These are phyloP conservation scores for Pteronura brasiliensis DNA, from an alignment of 2,113 vertebrate species.

Conservation along the genomic window DNA sequence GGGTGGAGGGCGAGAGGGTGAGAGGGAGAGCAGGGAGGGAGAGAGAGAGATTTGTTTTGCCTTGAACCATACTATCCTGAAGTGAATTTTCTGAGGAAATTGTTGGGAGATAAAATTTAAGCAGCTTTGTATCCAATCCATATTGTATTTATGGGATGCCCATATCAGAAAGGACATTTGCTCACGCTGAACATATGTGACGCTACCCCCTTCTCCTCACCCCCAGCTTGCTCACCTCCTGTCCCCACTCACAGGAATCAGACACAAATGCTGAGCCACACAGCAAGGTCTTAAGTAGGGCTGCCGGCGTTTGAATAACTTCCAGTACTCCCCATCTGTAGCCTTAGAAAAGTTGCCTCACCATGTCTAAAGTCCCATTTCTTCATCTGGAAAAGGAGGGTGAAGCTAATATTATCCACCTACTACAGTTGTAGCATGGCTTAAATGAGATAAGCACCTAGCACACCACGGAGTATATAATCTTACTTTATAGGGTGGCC, in stretches of 20 bases:
- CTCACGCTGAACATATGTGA: accelerated
- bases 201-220: neutral
- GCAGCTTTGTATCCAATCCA: neutral
- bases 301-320: neutral
- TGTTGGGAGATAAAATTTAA: neutral
- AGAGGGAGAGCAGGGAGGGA: neutral
- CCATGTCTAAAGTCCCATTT: neutral
- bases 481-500: neutral
- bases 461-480: neutral
- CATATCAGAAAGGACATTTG: neutral
- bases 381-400: neutral
- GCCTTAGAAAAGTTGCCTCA: neutral
- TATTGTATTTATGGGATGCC: neutral
- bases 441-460: neutral
- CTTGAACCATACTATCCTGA: neutral
- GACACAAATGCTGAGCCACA: neutral
- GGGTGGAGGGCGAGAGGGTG: accelerated
- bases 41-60: neutral
- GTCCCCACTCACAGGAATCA: neutral
- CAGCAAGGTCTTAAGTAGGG: neutral
- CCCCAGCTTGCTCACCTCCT: neutral
- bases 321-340: neutral
- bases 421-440: accelerated
- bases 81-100: neutral
- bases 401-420: neutral